These are phyloP conservation scores for Anthrax anthrax DNA, from an alignment of 2,888 invertebrate species.

Conservation along the genomic window DNA sequence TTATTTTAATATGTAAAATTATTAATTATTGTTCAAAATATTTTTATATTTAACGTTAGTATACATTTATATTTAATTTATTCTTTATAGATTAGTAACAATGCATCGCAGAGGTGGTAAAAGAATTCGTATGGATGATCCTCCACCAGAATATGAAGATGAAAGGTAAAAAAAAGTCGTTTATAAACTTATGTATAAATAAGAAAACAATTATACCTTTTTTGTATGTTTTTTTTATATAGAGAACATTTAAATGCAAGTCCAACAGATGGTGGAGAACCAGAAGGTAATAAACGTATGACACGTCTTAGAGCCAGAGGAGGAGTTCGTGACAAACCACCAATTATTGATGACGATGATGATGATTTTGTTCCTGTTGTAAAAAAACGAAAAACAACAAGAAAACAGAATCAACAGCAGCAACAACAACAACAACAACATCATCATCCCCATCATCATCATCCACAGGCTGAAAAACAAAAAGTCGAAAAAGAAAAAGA, in stretches of 20 bases:
- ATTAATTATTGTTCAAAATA: no score
- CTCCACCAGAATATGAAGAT: slow-evolving; percentile 74
- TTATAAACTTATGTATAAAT: no score
- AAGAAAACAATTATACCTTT: background rate
- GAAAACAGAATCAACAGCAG: slow-evolving; percentile 21
- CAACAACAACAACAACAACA: slow-evolving; percentile 18
- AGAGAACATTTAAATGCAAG: slow-evolving; percentile 31
- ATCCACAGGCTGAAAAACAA: slow-evolving; percentile 22
- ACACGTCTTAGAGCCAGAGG: slow-evolving; percentile 47
- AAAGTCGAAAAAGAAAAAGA: slow-evolving; percentile 30
- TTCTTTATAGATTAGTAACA: no score
- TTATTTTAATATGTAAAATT: no score
- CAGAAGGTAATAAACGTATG: slow-evolving; percentile 34
- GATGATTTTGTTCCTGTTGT: slow-evolving; percentile 31
- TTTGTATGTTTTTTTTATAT: background rate
- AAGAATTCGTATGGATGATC: slow-evolving; percentile 84
- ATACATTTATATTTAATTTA: no score
- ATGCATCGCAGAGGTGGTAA: slow-evolving; percentile 81
- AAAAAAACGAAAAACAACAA: slow-evolving; percentile 24
- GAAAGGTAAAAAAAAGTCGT: slow-evolving; percentile 30
- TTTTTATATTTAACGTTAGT: no score
- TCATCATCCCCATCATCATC: slow-evolving; percentile 4
- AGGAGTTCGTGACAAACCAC: slow-evolving; percentile 34
- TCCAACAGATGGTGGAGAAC: slow-evolving; percentile 37
- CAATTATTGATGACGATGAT: slow-evolving; percentile 35